Base-by-base conservation (phyloP, 2,113 vertebrate genomes). In the Trichomycterus rosablanca region DNA sequence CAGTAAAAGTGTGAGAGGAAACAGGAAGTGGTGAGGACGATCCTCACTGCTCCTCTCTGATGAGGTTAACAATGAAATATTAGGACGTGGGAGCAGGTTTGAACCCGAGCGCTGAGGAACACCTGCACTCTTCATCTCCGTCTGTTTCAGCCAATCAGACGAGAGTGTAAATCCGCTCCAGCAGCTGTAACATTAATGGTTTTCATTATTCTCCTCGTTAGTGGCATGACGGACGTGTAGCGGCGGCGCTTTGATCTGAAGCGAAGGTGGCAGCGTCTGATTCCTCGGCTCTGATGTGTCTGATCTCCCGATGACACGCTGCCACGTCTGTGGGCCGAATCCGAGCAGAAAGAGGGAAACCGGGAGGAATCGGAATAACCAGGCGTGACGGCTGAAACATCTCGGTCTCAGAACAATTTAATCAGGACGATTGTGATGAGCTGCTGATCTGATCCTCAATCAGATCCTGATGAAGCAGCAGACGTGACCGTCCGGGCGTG, bases 201-300 rank as follows among this genome's bases (percentile, higher is more conserved):
- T n/a, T 16, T 18, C 24, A 26, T 37, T 9, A 48, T 52, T 22
- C 16, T 7, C 7, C 26, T 44, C 24, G 45, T 24, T 45, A 22
- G 28, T 68, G 45, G 58, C 65, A 72, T 67, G 75, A 76, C 71
- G 63, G 40, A 2, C 30, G 22, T 54, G 42, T 24, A 20, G 23
- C 9, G 35, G 8, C 3, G 37, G 39, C n/a, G 23, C 50, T 67
- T 67, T 71, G 69, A 71, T 52, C 18, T n/a, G 52, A 62, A 62
- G 30, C 46, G 50, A 62, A 71, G 63, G 60, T 67, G 69, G 69
- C 69, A 71, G 58, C 9, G 20, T 48, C 54, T 61, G 58, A 61
- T 62, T 59, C 48, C 63, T 42, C 30, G 23, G 44, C 40, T 52
- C 35, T 19, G 63, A 66, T 62, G 58, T 45, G 58, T 57, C 68